Evolutionary conservation across 30 jellyfish, hydroid and myxozoan genomes (phyloP).

Genomic region (Aurelia sp.): DNA sequence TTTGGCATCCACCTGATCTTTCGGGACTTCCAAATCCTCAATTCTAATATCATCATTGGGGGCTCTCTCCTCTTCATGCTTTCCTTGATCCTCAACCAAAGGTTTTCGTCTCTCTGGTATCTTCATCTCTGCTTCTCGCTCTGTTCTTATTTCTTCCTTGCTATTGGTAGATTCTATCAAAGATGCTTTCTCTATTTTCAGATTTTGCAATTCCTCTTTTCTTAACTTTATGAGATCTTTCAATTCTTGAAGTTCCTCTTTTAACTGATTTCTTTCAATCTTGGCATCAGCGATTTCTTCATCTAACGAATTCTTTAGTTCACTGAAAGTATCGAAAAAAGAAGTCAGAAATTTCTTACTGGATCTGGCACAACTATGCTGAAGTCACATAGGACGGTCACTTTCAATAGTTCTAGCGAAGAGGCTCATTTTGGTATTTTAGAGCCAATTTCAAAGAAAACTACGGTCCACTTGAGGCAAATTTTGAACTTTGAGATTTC

Average conservation of each 20-base stretch:
- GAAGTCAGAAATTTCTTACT: not conserved
- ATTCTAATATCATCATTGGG: slow-evolving; percentile 17
- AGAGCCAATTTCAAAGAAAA: not conserved
- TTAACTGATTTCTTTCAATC: slow-evolving; percentile 19
- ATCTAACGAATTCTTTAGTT: slow-evolving; percentile 1
- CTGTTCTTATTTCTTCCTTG: not conserved
- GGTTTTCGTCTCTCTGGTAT: not conserved
- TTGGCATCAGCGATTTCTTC: slow-evolving; percentile 1
- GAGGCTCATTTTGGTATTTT: not conserved
- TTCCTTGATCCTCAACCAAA: not conserved
- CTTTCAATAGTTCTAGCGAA: not conserved
- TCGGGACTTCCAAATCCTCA: slow-evolving; percentile 50
- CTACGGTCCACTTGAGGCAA: not conserved
- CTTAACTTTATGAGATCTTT: slow-evolving; percentile 30
- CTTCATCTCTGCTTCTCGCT: not conserved
- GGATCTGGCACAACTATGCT: no score
- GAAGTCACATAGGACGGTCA: no score
- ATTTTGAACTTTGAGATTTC: not conserved
- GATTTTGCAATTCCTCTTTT: slow-evolving; percentile 28
- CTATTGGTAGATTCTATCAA: slow-evolving; percentile 2
- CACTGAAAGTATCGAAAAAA: slow-evolving; percentile 13
- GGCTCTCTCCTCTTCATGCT: not conserved
- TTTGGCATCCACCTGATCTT: not conserved
- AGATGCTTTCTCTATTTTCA: slow-evolving; percentile 10
- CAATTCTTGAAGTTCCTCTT: slow-evolving; percentile 46